Evolutionary conservation across 1,140 invertebrate species (phyloP).

Genomic region (Riptortus pedestris): DNA sequence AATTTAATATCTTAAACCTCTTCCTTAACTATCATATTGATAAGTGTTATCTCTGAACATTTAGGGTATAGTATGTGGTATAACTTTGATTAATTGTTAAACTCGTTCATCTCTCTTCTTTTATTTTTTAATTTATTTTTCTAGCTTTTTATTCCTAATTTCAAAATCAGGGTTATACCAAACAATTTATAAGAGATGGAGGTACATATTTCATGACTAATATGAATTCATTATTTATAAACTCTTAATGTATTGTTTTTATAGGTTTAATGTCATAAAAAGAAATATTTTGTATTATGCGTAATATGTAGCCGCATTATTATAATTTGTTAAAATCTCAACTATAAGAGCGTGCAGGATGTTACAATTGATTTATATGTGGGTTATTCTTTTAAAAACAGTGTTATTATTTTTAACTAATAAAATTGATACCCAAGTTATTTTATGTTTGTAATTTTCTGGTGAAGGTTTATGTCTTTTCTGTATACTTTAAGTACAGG

Average conservation of each 20-base stretch:
- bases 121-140: too few relatives aligned
- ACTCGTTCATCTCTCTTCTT: too few relatives aligned
- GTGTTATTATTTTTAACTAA: slow-evolving; percentile 19
- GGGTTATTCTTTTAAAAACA: slow-evolving; percentile 3
- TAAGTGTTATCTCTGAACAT: slow-evolving; percentile 3
- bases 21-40: background rate
- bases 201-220: slow-evolving; percentile 18
- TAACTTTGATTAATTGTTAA: background rate
- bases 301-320: background rate
- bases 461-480: too few relatives aligned
- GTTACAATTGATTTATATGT: slow-evolving; percentile 15
- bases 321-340: slow-evolving; percentile 14
- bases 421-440: slow-evolving; percentile 17
- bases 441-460: too few relatives aligned
- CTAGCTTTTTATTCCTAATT: background rate
- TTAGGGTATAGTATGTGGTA: slow-evolving; percentile 9
- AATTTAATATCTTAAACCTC: background rate
- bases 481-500: too few relatives aligned
- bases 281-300: slow-evolving; percentile 16
- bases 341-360: background rate
- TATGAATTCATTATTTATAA: slow-evolving; percentile 14
- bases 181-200: slow-evolving; percentile 6
- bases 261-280: background rate
- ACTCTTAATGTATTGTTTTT: background rate
- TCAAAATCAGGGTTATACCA: slow-evolving; percentile 7